Evolutionary conservation across 2,797 vertebrate species (phyloP).

Genomic region (Pipistrellus nathusii): DNA sequence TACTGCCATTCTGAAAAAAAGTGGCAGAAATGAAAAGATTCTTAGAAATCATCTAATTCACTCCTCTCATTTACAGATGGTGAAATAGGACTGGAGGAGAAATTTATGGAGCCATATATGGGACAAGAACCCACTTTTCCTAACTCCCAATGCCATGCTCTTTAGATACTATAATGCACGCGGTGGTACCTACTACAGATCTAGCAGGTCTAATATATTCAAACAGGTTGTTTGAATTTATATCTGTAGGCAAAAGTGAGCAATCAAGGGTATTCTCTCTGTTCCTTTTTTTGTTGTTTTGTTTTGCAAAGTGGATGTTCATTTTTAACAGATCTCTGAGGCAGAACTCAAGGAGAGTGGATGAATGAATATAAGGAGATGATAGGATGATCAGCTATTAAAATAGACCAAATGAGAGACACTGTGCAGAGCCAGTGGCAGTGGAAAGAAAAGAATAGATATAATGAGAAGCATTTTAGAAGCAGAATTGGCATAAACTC

Average conservation of each 20-base stretch:
- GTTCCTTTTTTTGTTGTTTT: not conserved
- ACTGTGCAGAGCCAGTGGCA: not conserved
- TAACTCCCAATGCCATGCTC: not conserved
- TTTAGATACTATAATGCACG: not conserved
- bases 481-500: not conserved
- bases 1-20: constrained; percentile 19
- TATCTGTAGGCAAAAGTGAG: not conserved
- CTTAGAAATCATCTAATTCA: not conserved
- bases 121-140: not conserved
- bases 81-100: not conserved
- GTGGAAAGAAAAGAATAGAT: not conserved
- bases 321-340: not conserved
- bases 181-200: not conserved
- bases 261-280: not conserved
- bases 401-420: not conserved
- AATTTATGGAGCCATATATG: not conserved
- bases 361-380: not conserved
- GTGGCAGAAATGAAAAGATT: not conserved
- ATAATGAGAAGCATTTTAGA: not conserved
- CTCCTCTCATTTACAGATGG: not conserved
- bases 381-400: not conserved
- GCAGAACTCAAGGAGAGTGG: not conserved
- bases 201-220: not conserved
- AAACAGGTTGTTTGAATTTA: not conserved
- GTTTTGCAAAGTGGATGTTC: not conserved